Base-by-base conservation (phyloP, 2,888 invertebrate species). In the Macrosoma leucophasiata region DNA sequence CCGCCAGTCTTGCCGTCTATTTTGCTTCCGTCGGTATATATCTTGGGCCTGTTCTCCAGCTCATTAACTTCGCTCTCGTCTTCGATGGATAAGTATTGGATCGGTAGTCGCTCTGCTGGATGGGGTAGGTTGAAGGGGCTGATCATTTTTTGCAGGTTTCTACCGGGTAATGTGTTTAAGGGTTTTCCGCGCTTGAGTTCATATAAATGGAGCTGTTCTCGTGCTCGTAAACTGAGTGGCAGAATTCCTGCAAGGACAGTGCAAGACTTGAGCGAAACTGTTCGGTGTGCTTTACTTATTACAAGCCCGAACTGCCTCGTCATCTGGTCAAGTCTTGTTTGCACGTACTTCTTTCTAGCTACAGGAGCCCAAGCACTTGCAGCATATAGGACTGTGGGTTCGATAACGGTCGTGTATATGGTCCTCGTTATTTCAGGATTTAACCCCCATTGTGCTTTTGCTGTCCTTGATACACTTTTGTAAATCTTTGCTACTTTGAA, bases 361-460 rank as follows among this genome's bases (percentile, higher is more conserved):
- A 5, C 7, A 7, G 21, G 9, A 21, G 32, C 22, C 29, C 14
- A 38, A 3, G 7, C 33, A n/a, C 12, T 17, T 3, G 29, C 29
- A 8, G 32, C 30, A 5, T 33, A 33, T 2, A 33, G 21, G 2
- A 33, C 15, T 2, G 27, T 33, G 3, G 33, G 27, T 5, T 33
- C 33, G 1, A 27, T 5, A 1, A 27, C 33, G 3, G 27, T 17
- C 1, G 10, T 12, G 25, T 28, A 19, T 7, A 6, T 19, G 4
- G 31, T 31, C 9, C 15, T 24, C 3, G 24, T 9, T 4, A 31
- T 13, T 17, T 39, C 35, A 0, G 37, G 13, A 12, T 33, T 26
- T 0, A 35, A n/a, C 0, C 37, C 43, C 39, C 43, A 43, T 1
- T 18, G 17, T 1, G 31, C 28, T 15, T 21, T 39, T 0, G 38